Conservation (phyloP, 2,888 invertebrate species). For the Megalurothrips usitatus region DNA sequence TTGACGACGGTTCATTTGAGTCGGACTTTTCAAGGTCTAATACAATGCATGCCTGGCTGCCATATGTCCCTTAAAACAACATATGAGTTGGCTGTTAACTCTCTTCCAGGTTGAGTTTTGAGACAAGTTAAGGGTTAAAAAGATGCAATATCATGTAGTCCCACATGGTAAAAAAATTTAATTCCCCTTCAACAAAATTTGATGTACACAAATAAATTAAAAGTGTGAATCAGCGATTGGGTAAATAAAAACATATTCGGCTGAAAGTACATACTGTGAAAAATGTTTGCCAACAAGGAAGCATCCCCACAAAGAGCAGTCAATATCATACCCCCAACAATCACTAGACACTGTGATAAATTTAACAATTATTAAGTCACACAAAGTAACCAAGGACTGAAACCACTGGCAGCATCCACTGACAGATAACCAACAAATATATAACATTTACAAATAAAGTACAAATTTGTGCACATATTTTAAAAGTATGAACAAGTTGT, state of each 20-base stretch:
- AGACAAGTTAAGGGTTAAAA: no score
- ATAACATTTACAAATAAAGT: neutral
- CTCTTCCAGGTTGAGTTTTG: no score
- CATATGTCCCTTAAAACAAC: no score
- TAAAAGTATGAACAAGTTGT: neutral
- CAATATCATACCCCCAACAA: neutral
- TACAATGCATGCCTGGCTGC: no score
- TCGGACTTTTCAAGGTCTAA: no score
- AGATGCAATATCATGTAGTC: no score
- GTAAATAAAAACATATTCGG: neutral
- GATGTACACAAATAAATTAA: no score
- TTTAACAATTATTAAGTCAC: neutral
- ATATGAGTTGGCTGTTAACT: no score
- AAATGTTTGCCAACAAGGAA: neutral
- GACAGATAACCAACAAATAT: neutral
- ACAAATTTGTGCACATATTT: neutral
- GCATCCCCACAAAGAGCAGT: neutral
- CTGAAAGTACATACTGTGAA: neutral
- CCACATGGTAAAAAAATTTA: no score
- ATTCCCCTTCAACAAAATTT: no score
- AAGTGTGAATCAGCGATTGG: neutral
- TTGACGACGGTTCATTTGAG: no score
- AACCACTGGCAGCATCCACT: neutral
- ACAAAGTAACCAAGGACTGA: neutral
- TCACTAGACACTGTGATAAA: neutral